Conservation (phyloP, 2,797 vertebrate genomes). For the Fistularia tabacaria region DNA sequence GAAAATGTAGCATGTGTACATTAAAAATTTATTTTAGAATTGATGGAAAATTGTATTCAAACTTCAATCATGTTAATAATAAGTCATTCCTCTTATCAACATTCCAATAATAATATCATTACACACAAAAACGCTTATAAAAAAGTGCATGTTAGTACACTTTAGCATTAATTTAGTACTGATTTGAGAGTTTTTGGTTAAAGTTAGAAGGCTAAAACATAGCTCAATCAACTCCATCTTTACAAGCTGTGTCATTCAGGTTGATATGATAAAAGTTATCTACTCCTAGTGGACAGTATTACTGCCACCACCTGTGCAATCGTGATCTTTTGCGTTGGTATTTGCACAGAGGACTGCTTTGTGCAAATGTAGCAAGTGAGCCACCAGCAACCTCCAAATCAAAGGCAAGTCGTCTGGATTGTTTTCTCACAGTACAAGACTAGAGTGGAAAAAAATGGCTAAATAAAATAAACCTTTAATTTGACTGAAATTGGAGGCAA, state of each 20-base stretch:
- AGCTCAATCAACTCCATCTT: too few species aligned
- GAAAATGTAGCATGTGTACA: neutral
- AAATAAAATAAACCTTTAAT: conserved; percentile 78
- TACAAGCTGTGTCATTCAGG: too few species aligned
- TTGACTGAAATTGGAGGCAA: conserved; percentile 78
- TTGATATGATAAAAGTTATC: too few species aligned
- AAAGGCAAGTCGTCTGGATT: conserved; percentile 61
- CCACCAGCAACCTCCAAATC: conserved; percentile 58
- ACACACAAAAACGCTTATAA: neutral
- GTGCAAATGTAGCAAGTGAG: conserved; percentile 31
- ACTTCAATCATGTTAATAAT: too few species aligned
- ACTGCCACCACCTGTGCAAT: conserved; percentile 47
- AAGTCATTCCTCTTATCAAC: too few species aligned
- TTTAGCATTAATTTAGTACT: neutral
- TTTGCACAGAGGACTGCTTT: conserved; percentile 53
- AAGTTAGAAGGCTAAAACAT: too few species aligned
- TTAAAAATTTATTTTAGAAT: too few species aligned
- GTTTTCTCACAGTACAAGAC: conserved; percentile 65
- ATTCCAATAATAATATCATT: neutral
- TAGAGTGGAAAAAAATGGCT: conserved; percentile 55
- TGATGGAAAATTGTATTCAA: too few species aligned
- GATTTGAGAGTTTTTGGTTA: neutral
- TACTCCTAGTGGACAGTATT: conserved; percentile 27
- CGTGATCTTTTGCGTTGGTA: conserved; percentile 10
- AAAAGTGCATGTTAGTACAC: neutral